phyloP scores from a whole-genome alignment of 2,797 vertebrate species.

The Danionella dracula region DNA sequence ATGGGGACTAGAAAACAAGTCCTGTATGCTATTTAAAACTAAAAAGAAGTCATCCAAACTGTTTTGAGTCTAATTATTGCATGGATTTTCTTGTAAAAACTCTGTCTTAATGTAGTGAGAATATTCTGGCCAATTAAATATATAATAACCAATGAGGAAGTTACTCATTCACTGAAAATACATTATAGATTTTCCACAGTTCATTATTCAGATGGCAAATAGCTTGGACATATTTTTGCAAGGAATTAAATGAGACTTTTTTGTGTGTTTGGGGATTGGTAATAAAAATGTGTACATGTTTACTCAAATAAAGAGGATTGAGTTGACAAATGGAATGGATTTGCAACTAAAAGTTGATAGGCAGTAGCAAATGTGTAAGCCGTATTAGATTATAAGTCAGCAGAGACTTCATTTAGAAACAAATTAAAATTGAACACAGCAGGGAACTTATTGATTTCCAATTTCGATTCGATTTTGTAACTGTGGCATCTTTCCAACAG shows the following conservation, averaged over 20 bases:
- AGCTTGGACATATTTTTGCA: background rate
- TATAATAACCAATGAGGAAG: background rate
- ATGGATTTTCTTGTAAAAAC: background rate
- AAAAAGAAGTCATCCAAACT: too few relatives aligned
- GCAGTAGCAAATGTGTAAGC: background rate
- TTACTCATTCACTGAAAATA: background rate
- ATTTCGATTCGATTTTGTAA: constrained; percentile 6
- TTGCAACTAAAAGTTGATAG: background rate
- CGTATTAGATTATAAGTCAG: background rate
- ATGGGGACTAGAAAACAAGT: background rate
- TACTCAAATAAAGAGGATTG: background rate
- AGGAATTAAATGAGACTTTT: background rate
- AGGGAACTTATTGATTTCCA: constrained; percentile 4
- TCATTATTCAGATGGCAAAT: background rate
- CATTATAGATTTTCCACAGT: too few relatives aligned
- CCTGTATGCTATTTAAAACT: too few relatives aligned
- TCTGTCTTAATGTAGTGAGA: background rate
- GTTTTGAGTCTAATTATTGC: constrained; percentile 3
- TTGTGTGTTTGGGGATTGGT: background rate
- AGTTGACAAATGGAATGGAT: background rate
- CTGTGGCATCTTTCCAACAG: constrained; percentile 3
- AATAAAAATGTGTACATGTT: background rate
- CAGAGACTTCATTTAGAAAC: background rate
- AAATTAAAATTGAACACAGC: background rate
- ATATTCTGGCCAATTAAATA: constrained; percentile 6